These are phyloP conservation scores for Lamellibrachia columna DNA, from an alignment of 2,888 invertebrate genomes.

Conservation along the genomic window DNA sequence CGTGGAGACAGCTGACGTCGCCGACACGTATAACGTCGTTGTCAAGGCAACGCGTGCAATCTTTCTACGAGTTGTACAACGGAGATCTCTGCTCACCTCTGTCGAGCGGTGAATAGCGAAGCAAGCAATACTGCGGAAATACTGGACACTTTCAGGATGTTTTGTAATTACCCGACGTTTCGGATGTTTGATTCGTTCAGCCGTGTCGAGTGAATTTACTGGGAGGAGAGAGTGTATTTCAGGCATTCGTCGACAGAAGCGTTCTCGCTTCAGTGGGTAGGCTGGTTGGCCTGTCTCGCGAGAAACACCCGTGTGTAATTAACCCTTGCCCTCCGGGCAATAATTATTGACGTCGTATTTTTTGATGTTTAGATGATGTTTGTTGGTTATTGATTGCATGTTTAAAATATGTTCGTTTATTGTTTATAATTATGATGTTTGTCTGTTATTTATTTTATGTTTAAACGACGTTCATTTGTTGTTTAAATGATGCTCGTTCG, in stretches of 20 bases:
- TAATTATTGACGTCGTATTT: not conserved
- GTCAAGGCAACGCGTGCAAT: not conserved
- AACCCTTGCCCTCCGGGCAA: not conserved
- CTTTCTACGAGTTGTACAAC: not conserved
- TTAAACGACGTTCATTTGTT: not conserved
- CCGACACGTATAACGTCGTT: not conserved
- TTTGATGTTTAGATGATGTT: not conserved
- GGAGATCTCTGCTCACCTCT: not conserved
- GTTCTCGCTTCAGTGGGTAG: not conserved
- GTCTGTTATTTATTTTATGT: not conserved
- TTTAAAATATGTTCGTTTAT: not conserved
- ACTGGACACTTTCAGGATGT: not conserved
- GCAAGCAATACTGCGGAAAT: not conserved
- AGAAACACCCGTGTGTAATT: not conserved
- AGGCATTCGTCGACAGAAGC: not conserved
- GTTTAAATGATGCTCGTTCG: not conserved
- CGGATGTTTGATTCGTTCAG: not conserved
- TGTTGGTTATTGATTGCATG: not conserved
- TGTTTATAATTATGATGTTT: not conserved
- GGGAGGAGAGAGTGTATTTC: not conserved
- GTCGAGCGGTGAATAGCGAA: not conserved
- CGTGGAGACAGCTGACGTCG: not conserved
- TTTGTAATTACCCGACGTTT: not conserved
- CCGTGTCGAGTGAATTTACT: not conserved
- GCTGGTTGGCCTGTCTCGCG: not conserved